These are phyloP conservation scores for Hipposideros armiger DNA, from an alignment of 2,113 vertebrate genomes.

Conservation along the genomic window DNA sequence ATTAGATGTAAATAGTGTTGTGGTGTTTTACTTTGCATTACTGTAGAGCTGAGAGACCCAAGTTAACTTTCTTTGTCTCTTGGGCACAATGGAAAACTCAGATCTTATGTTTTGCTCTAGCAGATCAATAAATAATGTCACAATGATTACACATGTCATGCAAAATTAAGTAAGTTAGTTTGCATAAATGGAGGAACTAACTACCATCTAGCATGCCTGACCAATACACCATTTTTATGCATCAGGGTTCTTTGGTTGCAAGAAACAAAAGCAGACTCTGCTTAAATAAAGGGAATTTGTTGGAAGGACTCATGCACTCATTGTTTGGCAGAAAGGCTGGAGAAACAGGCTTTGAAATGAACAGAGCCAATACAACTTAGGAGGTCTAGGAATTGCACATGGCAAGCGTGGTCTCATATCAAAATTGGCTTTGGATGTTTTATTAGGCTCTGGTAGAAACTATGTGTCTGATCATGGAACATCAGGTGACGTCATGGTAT, in stretches of 20 bases:
- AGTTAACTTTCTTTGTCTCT: background rate
- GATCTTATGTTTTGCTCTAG: constrained; percentile 24
- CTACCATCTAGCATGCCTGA: background rate
- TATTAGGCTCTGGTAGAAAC: background rate
- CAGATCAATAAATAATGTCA: background rate
- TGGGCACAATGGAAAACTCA: background rate
- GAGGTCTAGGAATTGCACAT: background rate
- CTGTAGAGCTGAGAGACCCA: background rate
- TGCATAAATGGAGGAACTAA: background rate
- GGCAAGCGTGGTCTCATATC: background rate
- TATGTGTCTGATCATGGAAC: background rate
- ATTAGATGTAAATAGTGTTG: background rate
- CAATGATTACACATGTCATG: background rate
- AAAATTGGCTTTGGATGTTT: constrained; percentile 19
- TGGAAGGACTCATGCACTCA: background rate
- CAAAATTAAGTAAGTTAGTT: background rate
- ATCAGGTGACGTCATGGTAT: background rate
- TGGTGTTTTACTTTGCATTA: background rate
- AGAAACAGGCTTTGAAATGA: background rate
- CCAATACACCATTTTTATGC: background rate
- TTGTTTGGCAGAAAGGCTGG: background rate
- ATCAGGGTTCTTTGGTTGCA: background rate
- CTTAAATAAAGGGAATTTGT: background rate
- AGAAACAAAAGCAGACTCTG: constrained; percentile 32
- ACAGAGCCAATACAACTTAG: background rate